Percentiles rank a stretch among this genome's conserved stretches.
Conservation (phyloP, 2,888 invertebrate genomes). For the Magallana nippona region DNA sequence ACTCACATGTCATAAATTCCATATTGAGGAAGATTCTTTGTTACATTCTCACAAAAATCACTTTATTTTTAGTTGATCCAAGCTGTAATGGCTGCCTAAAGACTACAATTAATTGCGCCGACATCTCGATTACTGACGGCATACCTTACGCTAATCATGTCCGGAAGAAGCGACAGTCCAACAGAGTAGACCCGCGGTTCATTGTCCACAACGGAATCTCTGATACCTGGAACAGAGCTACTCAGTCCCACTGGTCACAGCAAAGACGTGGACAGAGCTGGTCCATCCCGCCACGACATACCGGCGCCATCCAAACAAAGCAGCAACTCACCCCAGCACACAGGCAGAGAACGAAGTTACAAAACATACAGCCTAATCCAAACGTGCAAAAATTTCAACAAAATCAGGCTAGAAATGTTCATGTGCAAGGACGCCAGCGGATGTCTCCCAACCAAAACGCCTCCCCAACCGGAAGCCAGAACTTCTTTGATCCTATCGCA, state of each 20-base stretch:
- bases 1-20: too few relatives aligned
- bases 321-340: neutral
- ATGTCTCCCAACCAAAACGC: neutral
- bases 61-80: neutral
- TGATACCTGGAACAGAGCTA: neutral
- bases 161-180: neutral
- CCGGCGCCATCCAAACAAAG: too few relatives aligned
- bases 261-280: neutral
- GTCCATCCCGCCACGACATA: neutral
- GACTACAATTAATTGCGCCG: neutral
- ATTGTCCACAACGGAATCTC: neutral
- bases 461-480: neutral
- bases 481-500: neutral
- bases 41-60: neutral
- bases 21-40: neutral
- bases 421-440: neutral
- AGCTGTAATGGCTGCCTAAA: neutral
- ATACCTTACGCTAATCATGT: neutral
- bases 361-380: neutral
- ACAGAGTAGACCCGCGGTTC: slow-evolving; percentile 2
- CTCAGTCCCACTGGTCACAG: neutral
- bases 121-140: neutral
- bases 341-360: neutral
- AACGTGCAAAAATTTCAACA: neutral
- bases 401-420: too few relatives aligned